These are phyloP conservation scores for Heliconius hortense DNA, from an alignment of 2,888 invertebrate genomes.

Conservation along the genomic window DNA sequence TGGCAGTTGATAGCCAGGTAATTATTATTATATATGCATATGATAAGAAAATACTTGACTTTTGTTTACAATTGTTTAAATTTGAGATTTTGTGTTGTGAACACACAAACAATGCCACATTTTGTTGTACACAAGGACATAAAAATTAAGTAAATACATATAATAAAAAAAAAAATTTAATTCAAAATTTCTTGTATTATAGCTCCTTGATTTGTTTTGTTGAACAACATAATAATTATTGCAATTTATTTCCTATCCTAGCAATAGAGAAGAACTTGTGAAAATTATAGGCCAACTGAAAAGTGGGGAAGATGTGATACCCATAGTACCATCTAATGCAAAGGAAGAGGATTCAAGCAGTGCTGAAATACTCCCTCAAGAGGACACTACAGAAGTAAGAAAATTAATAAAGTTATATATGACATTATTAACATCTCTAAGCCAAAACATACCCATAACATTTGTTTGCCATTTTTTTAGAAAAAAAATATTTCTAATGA, in stretches of 20 bases:
- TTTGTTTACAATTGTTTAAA: no score
- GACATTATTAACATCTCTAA: neutral
- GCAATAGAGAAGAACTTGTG: slow-evolving; percentile 90
- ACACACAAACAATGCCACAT: neutral
- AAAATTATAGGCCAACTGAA: slow-evolving; percentile 89
- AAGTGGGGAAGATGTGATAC: slow-evolving; percentile 85
- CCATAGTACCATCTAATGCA: slow-evolving; percentile 57
- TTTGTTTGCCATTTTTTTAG: neutral
- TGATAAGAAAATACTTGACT: no score
- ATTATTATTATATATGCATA: neutral
- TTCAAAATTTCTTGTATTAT: no score
- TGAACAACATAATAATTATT: neutral
- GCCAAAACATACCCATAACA: neutral
- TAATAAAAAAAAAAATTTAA: no score
- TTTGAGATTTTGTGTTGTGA: neutral
- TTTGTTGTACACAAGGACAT: no score
- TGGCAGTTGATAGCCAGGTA: slow-evolving; percentile 96
- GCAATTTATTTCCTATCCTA: slow-evolving; percentile 58
- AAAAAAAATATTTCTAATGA: neutral
- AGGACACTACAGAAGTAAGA: slow-evolving; percentile 13
- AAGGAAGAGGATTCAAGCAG: slow-evolving; percentile 77
- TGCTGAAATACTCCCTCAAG: slow-evolving; percentile 54
- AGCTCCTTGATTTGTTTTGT: no score
- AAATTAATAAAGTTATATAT: neutral
- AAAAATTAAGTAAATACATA: no score